Evolutionary conservation across 2,113 vertebrate species (phyloP), one percentile per base, ranked within the genome.

Genomic region (Hassar affinis): DNA sequence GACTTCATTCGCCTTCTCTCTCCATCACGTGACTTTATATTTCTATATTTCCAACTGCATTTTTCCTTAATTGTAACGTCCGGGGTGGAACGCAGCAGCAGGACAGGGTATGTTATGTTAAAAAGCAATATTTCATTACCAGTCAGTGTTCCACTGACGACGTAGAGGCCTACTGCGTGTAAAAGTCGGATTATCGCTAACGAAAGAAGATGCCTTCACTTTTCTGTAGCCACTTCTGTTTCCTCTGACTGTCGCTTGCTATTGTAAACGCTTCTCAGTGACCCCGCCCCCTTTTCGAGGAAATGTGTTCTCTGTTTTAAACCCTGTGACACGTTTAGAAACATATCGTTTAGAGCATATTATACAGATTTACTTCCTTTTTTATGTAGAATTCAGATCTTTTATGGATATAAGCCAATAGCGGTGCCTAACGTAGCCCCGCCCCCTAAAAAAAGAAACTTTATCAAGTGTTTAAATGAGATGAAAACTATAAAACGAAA

Each of bases 41-140:
- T 77, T 56, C 51, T 77, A 38, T 56, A 54, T 77, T 38, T 77
- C 74, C 51, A 66, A 30, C 49, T 80, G 10, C 6, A 68, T 42
- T 45, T 82, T 78, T 68, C 42, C 79, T 83, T 82, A 78, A 78
- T 66, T 88, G 81, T 49, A 80, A 82, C 38, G 22, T 83, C 78
- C 81, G 85, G n/a, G 59, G 79, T 54, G 80, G 87, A 64, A 42
- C 3, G 75, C 51, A 27, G 74, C 61, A 79, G 68, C 64, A 51
- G 80, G 33, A 89, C 87, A 91, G 86, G 90, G 84, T 89, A 85
- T 42, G 66, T 86, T 68, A 75, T 78, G 83, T 72, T 86, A 86
- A 57, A 74, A 90, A 92, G 90, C 91, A 91, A 91, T 88, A 91
- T 89, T 78, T n/a, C 56, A 69, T 47, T 15, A 52, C 69, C 75